phyloP scores from a whole-genome alignment of 2,113 vertebrate genomes.

The Macroglossus sobrinus region DNA sequence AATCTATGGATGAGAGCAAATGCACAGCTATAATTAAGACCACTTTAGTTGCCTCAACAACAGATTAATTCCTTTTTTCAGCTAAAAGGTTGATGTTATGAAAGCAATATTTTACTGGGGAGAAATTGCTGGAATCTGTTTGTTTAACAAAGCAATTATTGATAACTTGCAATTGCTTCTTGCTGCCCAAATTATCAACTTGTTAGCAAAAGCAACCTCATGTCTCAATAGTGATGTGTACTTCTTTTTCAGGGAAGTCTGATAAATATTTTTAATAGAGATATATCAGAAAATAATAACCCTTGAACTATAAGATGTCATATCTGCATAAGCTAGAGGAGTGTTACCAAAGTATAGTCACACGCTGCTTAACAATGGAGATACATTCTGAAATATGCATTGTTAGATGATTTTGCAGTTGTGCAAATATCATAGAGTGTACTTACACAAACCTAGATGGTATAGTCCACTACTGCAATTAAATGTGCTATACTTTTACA shows the following conservation, averaged over 20 bases:
- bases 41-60: conserved; percentile 11
- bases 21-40: conserved; percentile 48
- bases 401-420: background rate
- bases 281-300: background rate
- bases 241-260: conserved; percentile 19
- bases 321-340: background rate
- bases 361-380: background rate
- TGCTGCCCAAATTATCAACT: conserved; percentile 23
- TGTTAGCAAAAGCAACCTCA: conserved; percentile 15
- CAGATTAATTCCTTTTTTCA: conserved; percentile 55
- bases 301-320: background rate
- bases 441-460: background rate
- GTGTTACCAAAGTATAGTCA: background rate
- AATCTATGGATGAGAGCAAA: background rate
- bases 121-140: conserved; percentile 45
- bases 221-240: background rate
- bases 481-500: background rate
- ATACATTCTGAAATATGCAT: too few relatives aligned
- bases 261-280: background rate
- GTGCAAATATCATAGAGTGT: background rate
- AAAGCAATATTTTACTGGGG: conserved; percentile 42
- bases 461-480: background rate
- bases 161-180: conserved; percentile 41
- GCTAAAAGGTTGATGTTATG: background rate
- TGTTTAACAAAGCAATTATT: conserved; percentile 65